phyloP scores from a whole-genome alignment of 2,113 vertebrate species.

The Aix galericulata region DNA sequence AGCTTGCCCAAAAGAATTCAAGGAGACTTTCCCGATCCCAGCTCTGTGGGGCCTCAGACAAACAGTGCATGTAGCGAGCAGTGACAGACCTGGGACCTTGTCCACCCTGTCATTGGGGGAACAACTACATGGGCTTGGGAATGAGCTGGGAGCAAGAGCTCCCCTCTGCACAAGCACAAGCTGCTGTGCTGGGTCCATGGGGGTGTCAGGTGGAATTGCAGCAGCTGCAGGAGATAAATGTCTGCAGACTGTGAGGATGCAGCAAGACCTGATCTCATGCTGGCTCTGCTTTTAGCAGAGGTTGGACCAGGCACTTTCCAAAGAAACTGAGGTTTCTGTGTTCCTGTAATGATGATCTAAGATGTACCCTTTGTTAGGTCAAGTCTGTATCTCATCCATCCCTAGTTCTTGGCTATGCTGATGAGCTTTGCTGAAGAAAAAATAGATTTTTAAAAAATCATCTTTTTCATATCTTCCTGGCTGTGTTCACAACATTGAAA shows the following conservation, averaged over 20 bases:
- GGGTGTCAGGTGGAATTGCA: not conserved
- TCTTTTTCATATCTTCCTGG: constrained; percentile 25
- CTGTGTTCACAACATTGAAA: not conserved
- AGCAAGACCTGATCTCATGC: not conserved
- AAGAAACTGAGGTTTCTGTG: not conserved
- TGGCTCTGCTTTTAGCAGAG: not conserved
- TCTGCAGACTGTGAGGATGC: not conserved
- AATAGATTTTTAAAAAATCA: not conserved
- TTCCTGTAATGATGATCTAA: not conserved
- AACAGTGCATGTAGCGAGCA: not conserved
- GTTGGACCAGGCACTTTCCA: not conserved
- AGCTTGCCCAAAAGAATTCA: not conserved
- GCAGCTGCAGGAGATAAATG: not conserved
- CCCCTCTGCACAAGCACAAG: not conserved
- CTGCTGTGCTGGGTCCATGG: not conserved
- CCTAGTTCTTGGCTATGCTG: not conserved
- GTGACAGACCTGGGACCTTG: not conserved
- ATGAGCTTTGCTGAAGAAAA: not conserved
- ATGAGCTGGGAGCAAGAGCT: not conserved
- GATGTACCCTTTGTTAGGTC: not conserved
- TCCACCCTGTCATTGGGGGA: not conserved
- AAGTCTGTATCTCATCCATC: constrained; percentile 8
- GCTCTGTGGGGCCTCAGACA: not conserved
- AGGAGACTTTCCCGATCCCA: not conserved
- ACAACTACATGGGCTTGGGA: not conserved